These are phyloP conservation scores for Umimayanthus chanpuru DNA, from an alignment of 92 coral and sea anemone species.

Conservation along the genomic window DNA sequence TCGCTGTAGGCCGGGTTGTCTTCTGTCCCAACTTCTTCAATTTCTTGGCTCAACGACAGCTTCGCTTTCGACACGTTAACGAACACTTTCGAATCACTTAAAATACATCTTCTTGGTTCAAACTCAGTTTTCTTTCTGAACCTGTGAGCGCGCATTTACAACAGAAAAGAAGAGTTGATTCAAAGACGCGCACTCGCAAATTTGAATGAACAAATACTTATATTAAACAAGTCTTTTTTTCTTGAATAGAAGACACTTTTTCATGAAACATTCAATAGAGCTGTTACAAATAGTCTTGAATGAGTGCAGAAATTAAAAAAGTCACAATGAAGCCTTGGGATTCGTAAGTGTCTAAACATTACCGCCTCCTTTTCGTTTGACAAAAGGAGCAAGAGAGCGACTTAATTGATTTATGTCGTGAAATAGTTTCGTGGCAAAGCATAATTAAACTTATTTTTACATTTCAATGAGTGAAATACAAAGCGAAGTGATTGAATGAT, in stretches of 20 bases:
- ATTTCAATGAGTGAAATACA: not conserved
- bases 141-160: not conserved
- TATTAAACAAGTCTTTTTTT: no score
- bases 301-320: not conserved
- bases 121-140: not conserved
- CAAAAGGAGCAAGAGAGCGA: not conserved
- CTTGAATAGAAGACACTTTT: not conserved
- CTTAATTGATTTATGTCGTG: not conserved
- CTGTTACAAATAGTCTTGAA: not conserved
- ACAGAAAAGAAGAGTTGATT: no score
- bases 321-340: not conserved
- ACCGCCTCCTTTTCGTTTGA: not conserved
- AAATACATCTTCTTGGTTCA: not conserved
- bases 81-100: not conserved
- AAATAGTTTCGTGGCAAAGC: not conserved
- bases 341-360: not conserved
- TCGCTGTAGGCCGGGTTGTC: not conserved
- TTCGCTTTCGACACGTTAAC: not conserved
- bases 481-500: no score
- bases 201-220: no score
- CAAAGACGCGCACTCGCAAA: not conserved
- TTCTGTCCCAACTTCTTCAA: not conserved
- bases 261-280: not conserved
- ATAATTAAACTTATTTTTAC: not conserved
- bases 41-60: not conserved